Percentiles rank a stretch among this genome's conserved stretches.
These are phyloP conservation scores for Yponomeuta malinellus DNA, from an alignment of 2,888 invertebrate genomes.

Conservation along the genomic window DNA sequence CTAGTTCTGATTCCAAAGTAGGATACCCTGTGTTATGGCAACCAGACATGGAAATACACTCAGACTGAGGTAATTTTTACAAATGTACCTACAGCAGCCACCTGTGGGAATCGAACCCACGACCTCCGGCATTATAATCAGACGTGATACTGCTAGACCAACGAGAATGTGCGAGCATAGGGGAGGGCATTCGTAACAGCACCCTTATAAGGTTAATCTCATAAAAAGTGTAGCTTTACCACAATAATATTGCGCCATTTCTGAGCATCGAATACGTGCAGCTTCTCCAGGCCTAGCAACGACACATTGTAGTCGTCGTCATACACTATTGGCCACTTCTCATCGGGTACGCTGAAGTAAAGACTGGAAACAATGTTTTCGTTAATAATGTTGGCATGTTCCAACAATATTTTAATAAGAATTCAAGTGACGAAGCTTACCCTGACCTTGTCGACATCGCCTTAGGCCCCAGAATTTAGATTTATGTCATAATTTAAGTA, in stretches of 20 bases:
- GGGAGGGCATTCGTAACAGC: no score
- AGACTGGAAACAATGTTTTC: constrained; percentile 38
- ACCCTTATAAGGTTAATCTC: no score
- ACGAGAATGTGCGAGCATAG: no score
- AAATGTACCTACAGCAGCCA: no score
- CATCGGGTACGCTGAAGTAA: constrained; percentile 71
- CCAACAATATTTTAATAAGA: not conserved
- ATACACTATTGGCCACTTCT: constrained; percentile 88
- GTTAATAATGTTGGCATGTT: not conserved
- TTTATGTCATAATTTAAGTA: not conserved
- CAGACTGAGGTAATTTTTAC: no score
- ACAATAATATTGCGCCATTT: constrained; percentile 89
- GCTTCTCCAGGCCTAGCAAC: constrained; percentile 86
- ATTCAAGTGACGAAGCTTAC: not conserved
- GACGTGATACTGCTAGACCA: no score
- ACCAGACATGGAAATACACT: no score
- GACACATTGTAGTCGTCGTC: constrained; percentile 86
- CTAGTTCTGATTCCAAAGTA: no score
- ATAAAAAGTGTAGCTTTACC: constrained; percentile 47
- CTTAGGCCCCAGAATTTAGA: not conserved
- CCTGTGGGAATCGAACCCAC: not conserved
- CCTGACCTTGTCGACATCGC: not conserved
- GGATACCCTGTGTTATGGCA: no score
- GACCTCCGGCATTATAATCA: no score
- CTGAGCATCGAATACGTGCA: constrained; percentile 91